Percentiles rank a stretch among this genome's conserved stretches.
Evolutionary conservation across 2,888 invertebrate genomes (phyloP).

Genomic region (Apamea monoglypha): DNA sequence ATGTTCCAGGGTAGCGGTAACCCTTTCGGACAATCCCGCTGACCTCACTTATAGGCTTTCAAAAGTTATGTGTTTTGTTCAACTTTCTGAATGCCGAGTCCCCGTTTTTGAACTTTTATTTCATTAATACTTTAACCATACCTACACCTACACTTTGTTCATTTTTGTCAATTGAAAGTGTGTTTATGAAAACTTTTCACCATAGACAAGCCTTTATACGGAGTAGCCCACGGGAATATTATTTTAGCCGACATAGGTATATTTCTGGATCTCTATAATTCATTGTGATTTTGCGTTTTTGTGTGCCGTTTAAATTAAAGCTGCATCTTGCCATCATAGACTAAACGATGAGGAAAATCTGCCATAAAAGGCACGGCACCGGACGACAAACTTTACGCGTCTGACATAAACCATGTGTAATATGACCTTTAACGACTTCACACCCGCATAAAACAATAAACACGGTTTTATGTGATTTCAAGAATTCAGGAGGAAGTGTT

Average conservation of each 20-base stretch:
- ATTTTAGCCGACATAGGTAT: neutral
- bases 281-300: neutral
- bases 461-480: conserved; percentile 32
- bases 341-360: conserved; percentile 6
- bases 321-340: neutral
- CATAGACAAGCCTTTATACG: neutral
- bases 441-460: conserved; percentile 52
- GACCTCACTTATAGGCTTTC: conserved; percentile 5
- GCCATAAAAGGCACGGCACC: conserved; percentile 22
- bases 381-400: conserved; percentile 24
- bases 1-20: too few relatives aligned
- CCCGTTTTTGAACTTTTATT: conserved; percentile 1
- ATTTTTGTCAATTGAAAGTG: neutral
- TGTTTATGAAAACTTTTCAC: neutral
- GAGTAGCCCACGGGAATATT: neutral
- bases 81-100: neutral
- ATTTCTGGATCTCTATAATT: neutral
- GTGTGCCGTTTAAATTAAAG: neutral
- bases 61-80: conserved; percentile 16
- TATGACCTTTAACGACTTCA: conserved; percentile 26
- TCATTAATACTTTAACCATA: conserved; percentile 7
- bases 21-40: too few relatives aligned
- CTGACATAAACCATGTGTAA: conserved; percentile 46
- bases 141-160: neutral
- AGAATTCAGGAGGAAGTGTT: conserved; percentile 39